Conservation (phyloP, 1,140 invertebrate genomes). For the Calephelis virginiensis region DNA sequence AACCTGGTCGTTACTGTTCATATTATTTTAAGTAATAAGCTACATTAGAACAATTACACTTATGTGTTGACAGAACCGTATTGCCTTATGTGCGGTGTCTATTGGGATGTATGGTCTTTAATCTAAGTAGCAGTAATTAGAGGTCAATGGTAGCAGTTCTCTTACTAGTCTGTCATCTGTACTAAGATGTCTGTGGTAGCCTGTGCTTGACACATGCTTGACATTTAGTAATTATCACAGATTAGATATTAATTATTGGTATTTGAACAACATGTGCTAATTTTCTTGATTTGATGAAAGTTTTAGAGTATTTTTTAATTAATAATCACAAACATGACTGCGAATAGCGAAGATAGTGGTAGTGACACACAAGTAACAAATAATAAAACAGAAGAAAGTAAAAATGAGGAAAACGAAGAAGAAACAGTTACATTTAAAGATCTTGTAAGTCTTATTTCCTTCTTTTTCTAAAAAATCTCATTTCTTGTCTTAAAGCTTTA, state of each 20-base stretch:
- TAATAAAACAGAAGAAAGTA: conserved; percentile 22
- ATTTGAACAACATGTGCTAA: conserved; percentile 8
- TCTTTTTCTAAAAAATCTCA: background rate
- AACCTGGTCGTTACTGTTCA: too few relatives aligned
- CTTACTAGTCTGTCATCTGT: too few relatives aligned
- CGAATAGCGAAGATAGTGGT: conserved; percentile 47
- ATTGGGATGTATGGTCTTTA: too few relatives aligned
- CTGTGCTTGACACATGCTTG: background rate
- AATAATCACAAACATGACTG: conserved; percentile 49
- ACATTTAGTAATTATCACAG: too few relatives aligned
- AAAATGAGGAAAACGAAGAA: conserved; percentile 45
- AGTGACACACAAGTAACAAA: conserved; percentile 45
- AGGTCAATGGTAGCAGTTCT: too few relatives aligned
- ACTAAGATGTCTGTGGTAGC: too few relatives aligned
- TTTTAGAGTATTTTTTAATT: background rate
- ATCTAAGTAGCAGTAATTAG: too few relatives aligned
- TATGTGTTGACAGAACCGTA: too few relatives aligned
- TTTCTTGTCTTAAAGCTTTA: conserved; percentile 2
- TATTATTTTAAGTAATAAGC: too few relatives aligned
- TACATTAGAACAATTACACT: too few relatives aligned
- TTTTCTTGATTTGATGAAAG: background rate
- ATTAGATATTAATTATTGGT: background rate
- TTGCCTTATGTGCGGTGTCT: too few relatives aligned
- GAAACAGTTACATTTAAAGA: conserved; percentile 80
- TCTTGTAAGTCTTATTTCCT: conserved; percentile 71